These are phyloP conservation scores for Dugesia japonica DNA, from an alignment of 2,888 invertebrate genomes.

Conservation along the genomic window DNA sequence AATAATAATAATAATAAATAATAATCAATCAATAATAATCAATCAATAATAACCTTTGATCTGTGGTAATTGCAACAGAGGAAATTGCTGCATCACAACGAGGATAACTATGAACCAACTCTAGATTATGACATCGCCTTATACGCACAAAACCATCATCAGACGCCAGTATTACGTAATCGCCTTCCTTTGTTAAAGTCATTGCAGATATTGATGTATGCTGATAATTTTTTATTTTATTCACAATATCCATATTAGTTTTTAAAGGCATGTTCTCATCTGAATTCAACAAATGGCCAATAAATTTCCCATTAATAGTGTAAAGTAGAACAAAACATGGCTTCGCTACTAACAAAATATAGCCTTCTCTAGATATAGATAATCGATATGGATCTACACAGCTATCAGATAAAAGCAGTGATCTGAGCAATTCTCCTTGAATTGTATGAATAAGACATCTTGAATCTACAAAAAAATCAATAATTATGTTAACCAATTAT, in stretches of 20 bases:
- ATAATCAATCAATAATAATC: too few relatives aligned
- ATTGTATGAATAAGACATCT: slow-evolving; percentile 92
- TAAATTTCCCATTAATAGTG: slow-evolving; percentile 75
- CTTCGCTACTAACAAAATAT: slow-evolving; percentile 80
- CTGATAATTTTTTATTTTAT: neutral
- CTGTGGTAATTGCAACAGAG: slow-evolving; percentile 83
- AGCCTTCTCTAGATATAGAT: slow-evolving; percentile 78
- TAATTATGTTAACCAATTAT: slow-evolving; percentile 23
- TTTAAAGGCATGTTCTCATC: neutral
- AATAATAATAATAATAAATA: too few relatives aligned
- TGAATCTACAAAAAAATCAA: slow-evolving; percentile 57
- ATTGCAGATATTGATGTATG: neutral
- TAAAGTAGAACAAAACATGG: slow-evolving; percentile 75
- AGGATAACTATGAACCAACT: slow-evolving; percentile 88
- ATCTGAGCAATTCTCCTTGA: slow-evolving; percentile 79
- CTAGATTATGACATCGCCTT: slow-evolving; percentile 88
- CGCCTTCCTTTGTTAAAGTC: neutral
- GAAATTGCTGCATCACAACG: slow-evolving; percentile 83
- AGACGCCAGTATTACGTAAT: slow-evolving; percentile 72
- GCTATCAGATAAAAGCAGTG: neutral
- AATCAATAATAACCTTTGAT: slow-evolving; percentile 97
- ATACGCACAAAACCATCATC: slow-evolving; percentile 92
- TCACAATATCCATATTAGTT: neutral
- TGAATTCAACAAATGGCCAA: slow-evolving; percentile 53
- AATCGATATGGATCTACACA: neutral